Base-by-base conservation (phyloP, 37 sponge, comb jelly and placozoan genomes). In the Dysidea cf. avara region DNA sequence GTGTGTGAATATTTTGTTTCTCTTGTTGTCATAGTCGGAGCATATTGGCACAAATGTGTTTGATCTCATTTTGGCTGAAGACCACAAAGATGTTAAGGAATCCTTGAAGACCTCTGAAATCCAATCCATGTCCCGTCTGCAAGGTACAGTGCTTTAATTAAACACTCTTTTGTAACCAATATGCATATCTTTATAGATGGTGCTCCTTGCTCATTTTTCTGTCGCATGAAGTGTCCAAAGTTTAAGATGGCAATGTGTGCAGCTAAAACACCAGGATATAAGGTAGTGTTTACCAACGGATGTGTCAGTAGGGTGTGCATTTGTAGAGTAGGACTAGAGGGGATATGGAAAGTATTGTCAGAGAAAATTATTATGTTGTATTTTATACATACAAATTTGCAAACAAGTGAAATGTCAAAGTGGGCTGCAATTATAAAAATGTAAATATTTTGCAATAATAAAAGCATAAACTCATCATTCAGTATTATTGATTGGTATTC, bases 141-240 rank as follows among this genome's bases (percentile, higher is more conserved):
- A 33, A 43, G 46, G 46, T 43, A n/a, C n/a, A n/a, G n/a, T n/a
- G n/a, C n/a, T n/a, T n/a, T n/a, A n/a, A n/a, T n/a, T n/a, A n/a
- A n/a, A n/a, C n/a, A n/a, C n/a, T n/a, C n/a, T n/a, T n/a, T n/a
- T n/a, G n/a, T n/a, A n/a, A n/a, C n/a, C n/a, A n/a, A n/a, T n/a
- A n/a, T n/a, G n/a, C n/a, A n/a, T n/a, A n/a, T n/a, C n/a, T n/a
- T n/a, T 69, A 0, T 34, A 80, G 71, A 37, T 31, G 7, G 30
- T 25, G 66, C 56, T 18, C 48, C 47, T 2, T 37, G 66, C 32
- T 57, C 69, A 1, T 84, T 84, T 72, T 84, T 84, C 72, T 84
- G 85, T n/a, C 78, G 85, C 30, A 84, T 84, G 78, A 84, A 77
- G 55, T 84, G 85, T 37, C 72, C 80, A 1, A 54, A 64, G 31